Base-by-base conservation (phyloP, 1,140 invertebrate species). In the Drosophila ercepeae region DNA sequence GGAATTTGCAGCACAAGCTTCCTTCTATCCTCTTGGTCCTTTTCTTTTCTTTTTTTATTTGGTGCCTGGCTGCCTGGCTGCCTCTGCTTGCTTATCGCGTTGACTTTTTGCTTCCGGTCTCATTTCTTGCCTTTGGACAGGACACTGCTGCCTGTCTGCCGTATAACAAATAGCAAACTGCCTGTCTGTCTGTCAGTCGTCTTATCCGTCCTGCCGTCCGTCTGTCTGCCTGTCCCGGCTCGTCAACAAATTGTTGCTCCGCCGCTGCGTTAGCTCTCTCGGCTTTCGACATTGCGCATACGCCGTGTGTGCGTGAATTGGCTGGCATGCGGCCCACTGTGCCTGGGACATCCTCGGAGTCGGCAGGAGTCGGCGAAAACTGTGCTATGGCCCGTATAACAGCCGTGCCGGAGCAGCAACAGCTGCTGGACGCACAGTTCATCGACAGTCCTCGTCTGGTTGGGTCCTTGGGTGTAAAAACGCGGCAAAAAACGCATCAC, bases 161-260 rank as follows among this genome's bases (percentile, higher is more conserved):
- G 29, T 32, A 32, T 32, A 32, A 32, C 29, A 32, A 32, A 32
- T 32, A 32, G 29, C 29, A 32, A 32, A 32, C 29, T 49, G 46
- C 48, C 63, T 44, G 46, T 65, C 63, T 45, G 46, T 39, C 71
- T 50, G 67, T 52, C 49, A 23, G 25, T 23, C 46, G 54, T 46
- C 45, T 29, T 6, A 8, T 2, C 13, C 6, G 36, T 14, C 36
- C 8, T 5, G 3, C n/a, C 34, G 34, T 36, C n/a, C 13, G 34
- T 14, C 34, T n/a, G 34, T 36, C 0, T 3, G 32, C 34, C 34
- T 48, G 45, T 63, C 63, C 49, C 71, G 59, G 58, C 68, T 74
- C 71, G 70, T 86, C 81, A 84, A 84, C 79, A 84, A 86, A 86
- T 84, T 86, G 79, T 84, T 84, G 79, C 76, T 78, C 76, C 73